Percentiles rank a stretch among this genome's conserved stretches.
phyloP scores from a whole-genome alignment of 2,888 invertebrate species.

The Sesamia inferens region DNA sequence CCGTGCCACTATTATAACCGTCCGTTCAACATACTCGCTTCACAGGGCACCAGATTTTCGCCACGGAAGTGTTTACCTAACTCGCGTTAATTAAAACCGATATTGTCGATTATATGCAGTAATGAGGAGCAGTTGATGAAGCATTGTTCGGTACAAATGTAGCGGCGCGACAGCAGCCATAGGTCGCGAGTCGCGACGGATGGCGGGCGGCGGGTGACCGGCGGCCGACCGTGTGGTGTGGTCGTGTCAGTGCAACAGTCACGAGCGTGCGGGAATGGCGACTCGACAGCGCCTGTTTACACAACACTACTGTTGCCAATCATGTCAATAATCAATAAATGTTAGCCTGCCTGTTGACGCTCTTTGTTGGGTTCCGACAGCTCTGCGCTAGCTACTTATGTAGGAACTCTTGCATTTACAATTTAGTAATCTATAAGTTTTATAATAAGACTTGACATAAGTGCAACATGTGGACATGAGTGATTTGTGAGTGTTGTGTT shows the following conservation, averaged over 20 bases:
- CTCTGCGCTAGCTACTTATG: background rate
- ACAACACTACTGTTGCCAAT: constrained; percentile 26
- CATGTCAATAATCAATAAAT: constrained; percentile 19
- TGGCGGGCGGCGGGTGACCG: no score
- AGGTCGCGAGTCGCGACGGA: background rate
- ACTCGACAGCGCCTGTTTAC: constrained; percentile 12
- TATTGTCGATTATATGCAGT: constrained; percentile 4
- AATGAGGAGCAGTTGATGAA: constrained; percentile 13
- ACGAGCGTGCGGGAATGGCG: background rate
- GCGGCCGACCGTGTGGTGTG: background rate
- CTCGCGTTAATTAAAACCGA: constrained; percentile 22
- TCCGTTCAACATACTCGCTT: background rate
- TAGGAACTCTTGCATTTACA: constrained; percentile 8
- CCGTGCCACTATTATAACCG: background rate
- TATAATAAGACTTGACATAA: constrained; percentile 39
- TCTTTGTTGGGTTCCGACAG: constrained; percentile 17
- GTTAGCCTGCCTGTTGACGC: constrained; percentile 10
- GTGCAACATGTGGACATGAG: constrained; percentile 1
- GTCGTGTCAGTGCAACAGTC: background rate
- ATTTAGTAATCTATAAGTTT: constrained; percentile 9
- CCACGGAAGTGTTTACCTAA: constrained; percentile 14
- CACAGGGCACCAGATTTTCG: background rate
- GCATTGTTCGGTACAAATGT: constrained; percentile 18
- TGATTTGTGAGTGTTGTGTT: background rate
- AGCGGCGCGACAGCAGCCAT: background rate